Base-by-base conservation (phyloP, 2,113 vertebrate genomes). In the Xyliphius kryptos region DNA sequence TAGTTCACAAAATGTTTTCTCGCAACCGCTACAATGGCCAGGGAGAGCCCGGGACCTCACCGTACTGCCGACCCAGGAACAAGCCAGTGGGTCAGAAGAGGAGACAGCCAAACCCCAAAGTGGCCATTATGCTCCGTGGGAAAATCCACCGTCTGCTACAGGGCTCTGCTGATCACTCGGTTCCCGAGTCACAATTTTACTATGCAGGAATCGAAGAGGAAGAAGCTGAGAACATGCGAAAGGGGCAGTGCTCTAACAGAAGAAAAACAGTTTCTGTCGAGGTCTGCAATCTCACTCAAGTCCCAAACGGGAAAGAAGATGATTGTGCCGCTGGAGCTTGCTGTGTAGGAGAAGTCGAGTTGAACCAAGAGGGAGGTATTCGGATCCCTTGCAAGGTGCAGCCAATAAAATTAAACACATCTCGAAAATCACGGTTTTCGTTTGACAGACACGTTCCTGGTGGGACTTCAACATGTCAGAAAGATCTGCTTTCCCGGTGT, bases 61-160 rank as follows among this genome's bases (percentile, higher is more conserved):
- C 81, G 46, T 85, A 84, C 68, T 81, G 76, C 60, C 78, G 82
- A 46, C 77, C 84, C 66, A 77, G 88, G 68, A 74, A 86, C 66
- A 91, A 85, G 80, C 76, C 73, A 44, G 77, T 80, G 4, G 70
- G 51, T 16, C 81, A 80, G 50, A 87, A 88, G 79, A 92, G 83
- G 68, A 84, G 85, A 50, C 82, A 83, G 63, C 84, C 79, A 51
- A 94, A 90, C 68, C 86, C 88, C 52, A 89, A 74, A 71, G 74
- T 82, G 58, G 80, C 84, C 54, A 68, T 89, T 2, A 84, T 86
- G 57, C 82, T 87, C 43, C 80, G 82, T 44, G 84, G 88, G 54
- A 93, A 91, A 82, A 94, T 96, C 82, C 91, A 97, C 68, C 89
- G 89, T 21, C 76, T 95, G 15, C 84, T 95, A 54, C 91, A 90